These are phyloP conservation scores for Lottia gigantea DNA, from an alignment of 2,888 invertebrate species.

Conservation along the genomic window DNA sequence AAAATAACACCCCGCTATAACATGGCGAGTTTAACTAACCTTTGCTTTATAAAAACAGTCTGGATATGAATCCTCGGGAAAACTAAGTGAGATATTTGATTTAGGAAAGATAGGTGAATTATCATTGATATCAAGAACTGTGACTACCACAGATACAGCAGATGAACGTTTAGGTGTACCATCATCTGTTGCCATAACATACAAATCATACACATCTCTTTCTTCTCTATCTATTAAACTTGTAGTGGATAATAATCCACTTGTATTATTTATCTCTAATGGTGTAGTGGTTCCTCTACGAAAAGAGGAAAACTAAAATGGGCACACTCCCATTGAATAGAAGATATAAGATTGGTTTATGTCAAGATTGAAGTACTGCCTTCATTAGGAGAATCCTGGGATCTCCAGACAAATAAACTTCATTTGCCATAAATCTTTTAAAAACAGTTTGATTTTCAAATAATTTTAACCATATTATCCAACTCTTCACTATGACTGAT, in stretches of 20 bases:
- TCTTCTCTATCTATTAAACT: background rate
- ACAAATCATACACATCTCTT: background rate
- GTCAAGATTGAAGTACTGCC: too few relatives aligned
- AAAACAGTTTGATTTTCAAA: too few relatives aligned
- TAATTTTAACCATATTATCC: too few relatives aligned
- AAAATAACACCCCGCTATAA: too few relatives aligned
- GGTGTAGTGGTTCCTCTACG: background rate
- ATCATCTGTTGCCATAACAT: background rate
- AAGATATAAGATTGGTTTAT: too few relatives aligned
- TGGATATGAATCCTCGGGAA: constrained; percentile 3
- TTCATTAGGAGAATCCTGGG: too few relatives aligned
- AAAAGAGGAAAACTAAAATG: too few relatives aligned
- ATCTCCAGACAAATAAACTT: too few relatives aligned
- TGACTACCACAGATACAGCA: background rate
- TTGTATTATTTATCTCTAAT: background rate
- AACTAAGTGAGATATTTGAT: background rate
- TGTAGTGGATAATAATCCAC: background rate
- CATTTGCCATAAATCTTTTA: too few relatives aligned
- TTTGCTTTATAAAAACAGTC: background rate
- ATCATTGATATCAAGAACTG: constrained; percentile 2
- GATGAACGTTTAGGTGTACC: background rate
- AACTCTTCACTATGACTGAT: too few relatives aligned
- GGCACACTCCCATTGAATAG: too few relatives aligned
- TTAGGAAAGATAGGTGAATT: background rate
- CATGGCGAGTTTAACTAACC: background rate